A percentile compares a stretch with the other conserved stretches of the same genome.
These are phyloP conservation scores for Sitta carolinensis DNA, from an alignment of 2,797 vertebrate species.

Conservation along the genomic window DNA sequence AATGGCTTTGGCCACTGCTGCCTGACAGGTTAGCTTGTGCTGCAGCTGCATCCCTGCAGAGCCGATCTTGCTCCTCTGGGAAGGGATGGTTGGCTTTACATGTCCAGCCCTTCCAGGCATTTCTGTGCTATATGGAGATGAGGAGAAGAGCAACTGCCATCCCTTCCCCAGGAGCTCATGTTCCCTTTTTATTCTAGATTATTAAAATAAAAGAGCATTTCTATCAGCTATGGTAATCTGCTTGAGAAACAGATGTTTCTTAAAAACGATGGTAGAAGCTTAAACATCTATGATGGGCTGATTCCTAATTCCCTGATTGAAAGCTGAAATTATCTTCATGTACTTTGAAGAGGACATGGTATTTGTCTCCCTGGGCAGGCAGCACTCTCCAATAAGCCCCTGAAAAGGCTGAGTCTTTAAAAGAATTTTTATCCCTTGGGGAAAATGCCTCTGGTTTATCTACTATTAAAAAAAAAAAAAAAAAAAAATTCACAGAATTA, in stretches of 20 bases:
- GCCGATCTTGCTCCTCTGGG: background rate
- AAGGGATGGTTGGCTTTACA: conserved; percentile 11
- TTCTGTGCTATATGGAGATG: background rate
- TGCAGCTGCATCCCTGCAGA: background rate
- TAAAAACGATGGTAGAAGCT: conserved; percentile 48
- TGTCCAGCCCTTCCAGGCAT: background rate
- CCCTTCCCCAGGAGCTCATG: background rate
- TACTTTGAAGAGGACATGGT: conserved; percentile 55
- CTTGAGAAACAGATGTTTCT: conserved; percentile 58
- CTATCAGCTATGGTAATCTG: conserved; percentile 39
- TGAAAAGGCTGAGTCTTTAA: background rate
- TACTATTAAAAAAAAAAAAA: background rate
- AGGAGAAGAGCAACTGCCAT: background rate
- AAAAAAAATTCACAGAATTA: conserved; percentile 50
- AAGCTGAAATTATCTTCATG: conserved; percentile 54
- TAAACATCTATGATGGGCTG: conserved; percentile 32
- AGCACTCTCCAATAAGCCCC: conserved; percentile 44
- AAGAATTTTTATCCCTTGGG: conserved; percentile 20
- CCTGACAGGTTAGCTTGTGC: background rate
- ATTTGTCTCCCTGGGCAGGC: conserved; percentile 31
- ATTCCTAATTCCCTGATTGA: conserved; percentile 60
- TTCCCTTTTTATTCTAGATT: background rate
- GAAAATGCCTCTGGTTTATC: conserved; percentile 13
- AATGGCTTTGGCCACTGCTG: background rate
- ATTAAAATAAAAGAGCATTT: conserved; percentile 44